Conservation (phyloP, 2,888 invertebrate genomes). For the Rhagium mordax region DNA sequence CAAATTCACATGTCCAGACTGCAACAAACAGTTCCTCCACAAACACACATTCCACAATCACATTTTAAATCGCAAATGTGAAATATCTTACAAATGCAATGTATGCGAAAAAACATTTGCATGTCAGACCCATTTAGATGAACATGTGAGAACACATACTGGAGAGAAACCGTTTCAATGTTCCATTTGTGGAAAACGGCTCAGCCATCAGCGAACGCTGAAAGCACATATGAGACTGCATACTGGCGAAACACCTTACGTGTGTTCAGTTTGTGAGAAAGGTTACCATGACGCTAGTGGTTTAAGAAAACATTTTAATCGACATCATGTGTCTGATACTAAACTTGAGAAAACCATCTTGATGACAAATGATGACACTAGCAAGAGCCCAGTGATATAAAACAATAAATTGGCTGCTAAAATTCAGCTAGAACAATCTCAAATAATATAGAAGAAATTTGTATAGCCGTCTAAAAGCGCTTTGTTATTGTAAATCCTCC, state of each 20-base stretch:
- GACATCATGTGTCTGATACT: constrained; percentile 20
- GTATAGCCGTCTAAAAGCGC: too few species aligned
- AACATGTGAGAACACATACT: constrained; percentile 65
- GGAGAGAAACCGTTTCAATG: constrained; percentile 65
- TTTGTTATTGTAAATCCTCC: too few species aligned
- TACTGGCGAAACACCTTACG: constrained; percentile 62
- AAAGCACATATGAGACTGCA: constrained; percentile 66
- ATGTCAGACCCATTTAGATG: constrained; percentile 58
- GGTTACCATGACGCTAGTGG: constrained; percentile 48
- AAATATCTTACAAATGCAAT: constrained; percentile 41
- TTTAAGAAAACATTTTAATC: constrained; percentile 34
- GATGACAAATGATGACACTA: neutral
- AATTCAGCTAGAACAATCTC: too few species aligned
- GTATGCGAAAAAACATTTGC: constrained; percentile 51
- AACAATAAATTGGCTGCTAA: neutral
- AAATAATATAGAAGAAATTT: too few species aligned
- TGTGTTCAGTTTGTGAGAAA: constrained; percentile 60
- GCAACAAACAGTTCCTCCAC: constrained; percentile 17
- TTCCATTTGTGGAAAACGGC: constrained; percentile 63
- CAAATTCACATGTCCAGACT: constrained; percentile 2
- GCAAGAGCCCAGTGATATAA: neutral
- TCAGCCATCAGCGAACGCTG: constrained; percentile 64
- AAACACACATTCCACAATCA: constrained; percentile 13
- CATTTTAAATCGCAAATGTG: constrained; percentile 1
- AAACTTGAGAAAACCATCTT: neutral